Percentiles rank a stretch among this genome's conserved stretches.
phyloP scores from a whole-genome alignment of 2,797 vertebrate genomes.

The Hylomyscus alleni region DNA sequence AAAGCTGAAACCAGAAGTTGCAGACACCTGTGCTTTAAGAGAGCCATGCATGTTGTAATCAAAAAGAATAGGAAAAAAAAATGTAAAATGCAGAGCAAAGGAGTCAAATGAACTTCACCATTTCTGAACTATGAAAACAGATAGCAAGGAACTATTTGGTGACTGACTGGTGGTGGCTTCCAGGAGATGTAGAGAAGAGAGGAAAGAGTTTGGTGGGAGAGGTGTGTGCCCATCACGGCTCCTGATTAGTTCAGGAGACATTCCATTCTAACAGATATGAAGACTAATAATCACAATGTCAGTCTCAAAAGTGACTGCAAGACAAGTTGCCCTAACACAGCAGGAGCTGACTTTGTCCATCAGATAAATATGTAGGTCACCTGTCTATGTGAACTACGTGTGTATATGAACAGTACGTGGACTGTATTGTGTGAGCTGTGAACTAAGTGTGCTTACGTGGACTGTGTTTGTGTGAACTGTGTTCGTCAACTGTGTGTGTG shows the following conservation, averaged over 20 bases:
- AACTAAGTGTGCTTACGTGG: not conserved
- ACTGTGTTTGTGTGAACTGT: not conserved
- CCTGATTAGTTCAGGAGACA: not conserved
- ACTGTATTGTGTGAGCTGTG: not conserved
- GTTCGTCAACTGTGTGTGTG: not conserved
- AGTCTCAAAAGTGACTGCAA: not conserved
- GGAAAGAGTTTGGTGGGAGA: not conserved
- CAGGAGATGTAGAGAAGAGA: not conserved
- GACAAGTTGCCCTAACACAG: not conserved
- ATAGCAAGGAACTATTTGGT: not conserved
- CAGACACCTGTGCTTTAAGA: not conserved
- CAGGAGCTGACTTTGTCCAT: not conserved
- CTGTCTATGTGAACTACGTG: not conserved
- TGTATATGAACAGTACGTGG: not conserved
- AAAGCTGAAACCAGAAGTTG: not conserved
- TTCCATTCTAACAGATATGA: not conserved
- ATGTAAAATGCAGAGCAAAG: not conserved
- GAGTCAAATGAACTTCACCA: not conserved
- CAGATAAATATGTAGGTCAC: not conserved
- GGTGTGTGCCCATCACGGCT: not conserved
- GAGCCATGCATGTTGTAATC: not conserved
- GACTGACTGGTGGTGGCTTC: not conserved
- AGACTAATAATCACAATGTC: not conserved
- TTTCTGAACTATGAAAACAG: not conserved
- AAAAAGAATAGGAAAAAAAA: conserved; percentile 1